Conservation (phyloP, 1,140 invertebrate genomes). For the Drosophila fuyamai region DNA sequence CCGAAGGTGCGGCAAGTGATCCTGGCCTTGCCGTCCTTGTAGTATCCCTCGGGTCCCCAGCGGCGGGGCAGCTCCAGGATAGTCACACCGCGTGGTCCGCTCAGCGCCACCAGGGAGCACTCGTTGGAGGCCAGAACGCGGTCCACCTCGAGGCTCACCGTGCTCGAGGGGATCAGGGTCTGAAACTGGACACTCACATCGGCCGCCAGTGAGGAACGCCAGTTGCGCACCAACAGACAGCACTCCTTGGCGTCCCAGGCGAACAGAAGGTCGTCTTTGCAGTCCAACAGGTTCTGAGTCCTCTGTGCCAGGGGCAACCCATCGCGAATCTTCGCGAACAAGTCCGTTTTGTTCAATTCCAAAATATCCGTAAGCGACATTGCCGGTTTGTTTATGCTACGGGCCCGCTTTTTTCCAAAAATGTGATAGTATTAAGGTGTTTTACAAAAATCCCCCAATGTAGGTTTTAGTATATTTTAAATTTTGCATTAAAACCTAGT, state of each 20-base stretch:
- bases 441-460: background rate
- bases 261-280: conserved; percentile 79
- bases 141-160: conserved; percentile 79
- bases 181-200: conserved; percentile 48
- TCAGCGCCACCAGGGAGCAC: conserved; percentile 74
- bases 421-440: background rate
- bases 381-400: background rate
- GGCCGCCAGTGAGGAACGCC: conserved; percentile 58
- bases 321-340: conserved; percentile 72
- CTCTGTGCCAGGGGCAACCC: conserved; percentile 53
- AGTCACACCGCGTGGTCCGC: conserved; percentile 77
- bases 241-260: conserved; percentile 70
- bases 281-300: conserved; percentile 78
- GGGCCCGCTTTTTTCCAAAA: background rate
- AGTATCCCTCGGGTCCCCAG: conserved; percentile 80
- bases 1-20: conserved; percentile 86
- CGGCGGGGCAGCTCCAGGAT: conserved; percentile 84
- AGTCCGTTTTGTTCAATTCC: conserved; percentile 60
- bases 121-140: conserved; percentile 81
- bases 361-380: conserved; percentile 71
- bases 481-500: too few relatives aligned
- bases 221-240: conserved; percentile 70
- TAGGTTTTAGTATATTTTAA: conserved; percentile 1
- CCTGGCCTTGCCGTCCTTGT: conserved; percentile 71
- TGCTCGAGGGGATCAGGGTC: conserved; percentile 76